Evolutionary conservation across 2,888 invertebrate species (phyloP).

Genomic region (Choreutis nemorana): DNA sequence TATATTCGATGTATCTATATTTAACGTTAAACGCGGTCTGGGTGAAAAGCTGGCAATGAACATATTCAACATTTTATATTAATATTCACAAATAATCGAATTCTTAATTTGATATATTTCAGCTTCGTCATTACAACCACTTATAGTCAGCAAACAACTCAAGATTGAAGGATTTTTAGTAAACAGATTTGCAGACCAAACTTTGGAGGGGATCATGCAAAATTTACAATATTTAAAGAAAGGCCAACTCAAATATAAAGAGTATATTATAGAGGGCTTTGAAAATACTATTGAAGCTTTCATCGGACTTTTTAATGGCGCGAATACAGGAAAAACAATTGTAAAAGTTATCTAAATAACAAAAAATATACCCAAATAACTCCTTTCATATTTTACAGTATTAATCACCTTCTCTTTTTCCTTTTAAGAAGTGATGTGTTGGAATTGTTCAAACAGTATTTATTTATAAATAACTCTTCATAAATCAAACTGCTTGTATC

Average conservation of each 20-base stretch:
- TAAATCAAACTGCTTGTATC: conserved; percentile 36
- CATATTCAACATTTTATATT: no score
- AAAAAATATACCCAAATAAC: background rate
- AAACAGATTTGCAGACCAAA: conserved; percentile 58
- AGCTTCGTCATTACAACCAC: conserved; percentile 54
- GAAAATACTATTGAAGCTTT: conserved; percentile 72
- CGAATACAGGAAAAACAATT: conserved; percentile 72
- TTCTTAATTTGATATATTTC: no score
- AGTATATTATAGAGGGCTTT: conserved; percentile 72
- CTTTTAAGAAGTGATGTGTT: conserved; percentile 17
- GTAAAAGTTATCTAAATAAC: conserved; percentile 53
- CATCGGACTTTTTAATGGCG: conserved; percentile 66
- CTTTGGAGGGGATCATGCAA: conserved; percentile 66
- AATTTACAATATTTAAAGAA: conserved; percentile 70
- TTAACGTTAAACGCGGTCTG: no score
- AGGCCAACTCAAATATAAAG: conserved; percentile 71
- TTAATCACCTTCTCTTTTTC: conserved; percentile 22
- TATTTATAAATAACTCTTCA: conserved; percentile 50
- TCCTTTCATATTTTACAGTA: background rate
- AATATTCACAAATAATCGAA: no score
- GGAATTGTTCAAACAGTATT: conserved; percentile 15
- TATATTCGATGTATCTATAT: no score
- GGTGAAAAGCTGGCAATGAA: no score
- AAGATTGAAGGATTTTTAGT: conserved; percentile 70
- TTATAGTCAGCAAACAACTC: conserved; percentile 64